These are phyloP conservation scores for Styela clava DNA, from an alignment of 23 tunicate genomes.

Conservation along the genomic window DNA sequence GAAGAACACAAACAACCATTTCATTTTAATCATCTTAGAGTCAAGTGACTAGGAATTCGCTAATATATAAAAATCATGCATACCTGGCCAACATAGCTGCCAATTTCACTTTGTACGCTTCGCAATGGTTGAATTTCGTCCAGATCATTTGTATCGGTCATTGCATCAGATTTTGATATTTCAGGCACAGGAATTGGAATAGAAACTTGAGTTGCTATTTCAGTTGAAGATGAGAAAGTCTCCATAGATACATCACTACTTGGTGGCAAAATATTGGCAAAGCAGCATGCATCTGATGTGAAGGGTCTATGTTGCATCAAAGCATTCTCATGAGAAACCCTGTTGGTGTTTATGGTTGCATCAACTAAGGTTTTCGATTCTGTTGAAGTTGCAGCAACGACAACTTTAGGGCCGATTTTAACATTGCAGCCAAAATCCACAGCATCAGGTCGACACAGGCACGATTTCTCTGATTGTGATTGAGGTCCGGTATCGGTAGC, in stretches of 20 bases:
- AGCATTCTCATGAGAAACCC: neutral
- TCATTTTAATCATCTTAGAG: too few relatives aligned
- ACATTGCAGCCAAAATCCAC: neutral
- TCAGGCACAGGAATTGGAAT: neutral
- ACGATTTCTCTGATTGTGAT: neutral
- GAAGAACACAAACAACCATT: too few relatives aligned
- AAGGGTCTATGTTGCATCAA: neutral
- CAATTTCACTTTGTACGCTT: conserved; percentile 32
- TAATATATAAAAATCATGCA: too few relatives aligned
- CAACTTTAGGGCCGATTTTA: neutral
- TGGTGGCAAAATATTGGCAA: neutral
- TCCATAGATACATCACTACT: neutral
- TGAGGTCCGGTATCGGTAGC: neutral
- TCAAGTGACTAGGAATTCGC: too few relatives aligned
- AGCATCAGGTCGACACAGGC: neutral
- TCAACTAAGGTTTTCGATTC: neutral
- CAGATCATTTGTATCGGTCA: conserved; percentile 41
- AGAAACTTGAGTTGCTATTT: neutral
- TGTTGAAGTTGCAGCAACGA: neutral
- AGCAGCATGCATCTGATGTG: neutral
- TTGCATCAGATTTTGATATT: conserved; percentile 22
- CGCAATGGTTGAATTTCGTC: neutral
- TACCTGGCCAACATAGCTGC: conserved; percentile 81
- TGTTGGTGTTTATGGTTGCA: conserved; percentile 9
- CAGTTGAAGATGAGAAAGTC: neutral